Base-by-base conservation (phyloP, 2,797 vertebrate genomes). In the Salarias fasciatus region DNA sequence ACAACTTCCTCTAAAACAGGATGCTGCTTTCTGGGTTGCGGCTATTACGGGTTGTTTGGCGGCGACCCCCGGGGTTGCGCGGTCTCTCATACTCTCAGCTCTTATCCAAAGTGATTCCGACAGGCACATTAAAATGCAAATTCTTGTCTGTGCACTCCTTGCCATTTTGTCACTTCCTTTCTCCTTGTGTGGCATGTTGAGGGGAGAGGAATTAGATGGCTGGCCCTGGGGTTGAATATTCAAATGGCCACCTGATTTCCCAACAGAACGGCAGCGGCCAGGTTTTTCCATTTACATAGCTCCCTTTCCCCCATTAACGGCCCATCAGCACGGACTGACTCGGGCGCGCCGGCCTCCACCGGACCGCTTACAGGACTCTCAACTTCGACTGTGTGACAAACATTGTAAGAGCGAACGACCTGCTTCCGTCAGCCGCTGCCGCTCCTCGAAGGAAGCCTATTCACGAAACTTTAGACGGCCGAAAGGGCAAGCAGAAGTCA, bases 91-190 rank as follows among this genome's bases (percentile, higher is more conserved):
- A 65, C 82, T 82, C 72, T 28, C 71, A 65, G 81, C 64, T 82
- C 57, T 69, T 74, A 77, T 85, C 81, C 82, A 92, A 92, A 93
- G 74, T 78, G 92, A 92, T 90, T 93, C 85, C 84, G 92, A 93
- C 92, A 90, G 86, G 89, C 93, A 90, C 91, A 94, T 95, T 95
- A 95, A 96, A 97, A 94, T 96, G 94, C 94, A 94, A 95, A 96
- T 96, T 95, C 89, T 89, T 88, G 90, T 90, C 92, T 69, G 80
- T 81, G 72, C 77, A 86, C 92, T 94, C 88, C 75, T 84, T 85
- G 89, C 86, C 82, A 86, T 91, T 92, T 91, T 91, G 92, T 95
- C 92, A 93, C 90, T 95, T 95, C 93, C 92, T 94, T 94, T 93
- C 85, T 89, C 80, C 72, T 87, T 87, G 83, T 85, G 81, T 88